Base-by-base conservation (phyloP, 64 coral and sea anemone species). In the Actinia tenebrosa region DNA sequence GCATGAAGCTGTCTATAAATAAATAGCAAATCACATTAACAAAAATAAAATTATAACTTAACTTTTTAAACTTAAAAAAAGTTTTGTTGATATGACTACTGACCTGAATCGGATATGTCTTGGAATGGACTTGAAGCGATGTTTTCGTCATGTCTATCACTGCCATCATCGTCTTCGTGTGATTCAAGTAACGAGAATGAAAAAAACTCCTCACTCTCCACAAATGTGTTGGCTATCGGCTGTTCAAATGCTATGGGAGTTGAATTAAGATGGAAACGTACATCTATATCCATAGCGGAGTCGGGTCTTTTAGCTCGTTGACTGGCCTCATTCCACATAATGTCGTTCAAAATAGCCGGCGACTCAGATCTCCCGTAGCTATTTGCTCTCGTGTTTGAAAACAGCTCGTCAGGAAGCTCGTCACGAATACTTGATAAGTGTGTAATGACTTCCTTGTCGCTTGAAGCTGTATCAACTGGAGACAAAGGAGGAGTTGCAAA, bases 341-440 rank as follows among this genome's bases (percentile, higher is more conserved):
- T 91, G 61, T 91, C 90, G 50, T 91, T 91, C 17, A 91, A 77
- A 15, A 91, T 83, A 53, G 90, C 84, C 27, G 90, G 84, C 61
- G 90, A 91, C 80, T 17, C 78, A 23, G 45, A 19, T 69, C 50
- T 23, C 6, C 86, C 71, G 20, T 64, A 50, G 7, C 47, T 44
- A 64, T 82, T 64, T 22, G 62, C 84, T 17, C 80, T 79, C n/a
- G 85, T 68, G 22, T 71, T 87, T 86, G 56, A 64, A 85, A 85
- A 62, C 15, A 53, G 16, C 56, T 85, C 83, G 19, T 91, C 68
- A 44, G 44, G 86, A 26, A 83, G 20, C 16, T 63, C 60, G 13
- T 75, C 26, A 27, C 22, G 42, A 5, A 71, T 59, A 68, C 79
- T 83, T 20, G 59, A 72, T 60, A 91, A 82, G 17, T 87, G 77